phyloP scores from a whole-genome alignment of 2,113 vertebrate species.

The Nansenia antarctica region DNA sequence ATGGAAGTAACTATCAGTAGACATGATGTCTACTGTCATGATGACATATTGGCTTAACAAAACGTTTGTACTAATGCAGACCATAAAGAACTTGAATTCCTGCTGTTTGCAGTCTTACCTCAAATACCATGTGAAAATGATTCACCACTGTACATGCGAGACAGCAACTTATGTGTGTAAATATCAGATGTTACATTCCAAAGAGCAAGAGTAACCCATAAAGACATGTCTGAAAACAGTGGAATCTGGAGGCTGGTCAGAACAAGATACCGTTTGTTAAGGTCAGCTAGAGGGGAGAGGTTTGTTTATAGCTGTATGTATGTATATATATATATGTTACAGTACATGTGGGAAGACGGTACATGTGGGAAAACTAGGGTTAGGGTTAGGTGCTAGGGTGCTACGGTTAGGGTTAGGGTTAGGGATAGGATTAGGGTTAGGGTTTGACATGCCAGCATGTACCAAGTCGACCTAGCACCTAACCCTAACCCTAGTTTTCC shows the following conservation, averaged over 20 bases:
- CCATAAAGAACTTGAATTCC: not conserved
- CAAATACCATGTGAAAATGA: conserved; percentile 12
- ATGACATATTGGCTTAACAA: not conserved
- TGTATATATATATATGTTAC: too few relatives aligned
- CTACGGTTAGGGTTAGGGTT: too few relatives aligned
- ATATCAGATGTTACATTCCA: not conserved
- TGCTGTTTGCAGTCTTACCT: not conserved
- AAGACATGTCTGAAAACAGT: not conserved
- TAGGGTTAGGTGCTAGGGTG: too few relatives aligned
- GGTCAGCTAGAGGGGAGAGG: not conserved
- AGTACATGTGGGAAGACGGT: too few relatives aligned
- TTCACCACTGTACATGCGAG: conserved; percentile 5
- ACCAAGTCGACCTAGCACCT: too few relatives aligned
- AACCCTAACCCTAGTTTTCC: too few relatives aligned
- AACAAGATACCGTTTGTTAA: not conserved
- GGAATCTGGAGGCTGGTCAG: not conserved
- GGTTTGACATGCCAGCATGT: too few relatives aligned
- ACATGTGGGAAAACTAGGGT: too few relatives aligned
- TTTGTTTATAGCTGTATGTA: too few relatives aligned
- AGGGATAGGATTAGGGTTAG: too few relatives aligned
- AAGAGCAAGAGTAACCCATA: not conserved
- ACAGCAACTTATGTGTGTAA: conserved; percentile 8
- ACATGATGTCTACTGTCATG: too few relatives aligned
- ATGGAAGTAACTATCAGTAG: too few relatives aligned
- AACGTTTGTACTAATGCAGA: not conserved